Base-by-base conservation (phyloP, 2,113 vertebrate species). In the Elachura formosa region DNA sequence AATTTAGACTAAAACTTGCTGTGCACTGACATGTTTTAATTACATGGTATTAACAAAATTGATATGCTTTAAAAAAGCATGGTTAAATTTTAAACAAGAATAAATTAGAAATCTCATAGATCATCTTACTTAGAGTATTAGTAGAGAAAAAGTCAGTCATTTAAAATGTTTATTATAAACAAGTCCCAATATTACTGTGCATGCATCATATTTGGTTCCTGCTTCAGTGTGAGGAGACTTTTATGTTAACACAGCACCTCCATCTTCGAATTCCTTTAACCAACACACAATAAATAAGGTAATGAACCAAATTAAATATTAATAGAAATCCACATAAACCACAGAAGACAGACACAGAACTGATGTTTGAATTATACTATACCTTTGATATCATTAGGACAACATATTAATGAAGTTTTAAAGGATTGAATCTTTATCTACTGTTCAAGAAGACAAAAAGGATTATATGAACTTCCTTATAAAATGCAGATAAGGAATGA, bases 11-110 rank as follows among this genome's bases (percentile, higher is more conserved):
- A 99, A 99, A 99, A 99, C 99, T 99, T 99, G 99, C 99, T 99
- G 99, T 99, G 98, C 98, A 98, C 98, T 99, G 99, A 99, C 99
- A 99, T 99, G 99, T 99, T 99, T 99, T 99, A 99, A 99, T 99
- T 99, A 99, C 99, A 99, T 99, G 99, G 99, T 99, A 99, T 99
- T 99, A 99, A 99, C 99, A 99, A 99, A 99, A 99, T 99, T 99
- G 99, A 99, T 99, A 99, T 99, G 99, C 99, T 99, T 99, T 99
- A 99, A 99, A 99, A 98, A 99, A 99, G 98, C 99, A 99, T 98
- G 98, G 98, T 99, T 99, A 98, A 98, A 98, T 98, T 98, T 98
- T 98, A 98, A 99, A 99, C 99, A 99, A 99, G 99, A 99, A 99
- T 99, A 99, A 99, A 99, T 99, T 99, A 99, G 99, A 98, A 99